Evolutionary conservation across 2,797 vertebrate genomes (phyloP).

Genomic region (Enteromius mattozi): DNA sequence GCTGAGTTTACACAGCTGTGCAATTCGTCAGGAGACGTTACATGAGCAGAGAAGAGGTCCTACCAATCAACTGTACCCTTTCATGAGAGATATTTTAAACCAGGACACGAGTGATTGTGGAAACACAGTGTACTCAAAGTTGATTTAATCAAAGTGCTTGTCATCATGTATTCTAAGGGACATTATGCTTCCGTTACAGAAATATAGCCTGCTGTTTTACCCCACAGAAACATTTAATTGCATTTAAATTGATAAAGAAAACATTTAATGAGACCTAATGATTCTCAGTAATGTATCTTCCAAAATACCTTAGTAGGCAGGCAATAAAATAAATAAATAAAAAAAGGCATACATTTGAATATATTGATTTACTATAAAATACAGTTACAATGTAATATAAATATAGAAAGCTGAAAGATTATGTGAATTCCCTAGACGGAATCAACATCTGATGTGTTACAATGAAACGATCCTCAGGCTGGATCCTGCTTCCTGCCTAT

Average conservation of each 20-base stretch:
- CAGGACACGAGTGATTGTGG: conserved; percentile 6
- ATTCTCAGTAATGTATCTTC: not conserved
- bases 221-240: not conserved
- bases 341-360: not conserved
- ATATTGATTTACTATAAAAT: not conserved
- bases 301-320: not conserved
- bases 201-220: not conserved
- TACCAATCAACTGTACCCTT: conserved; percentile 1
- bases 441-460: too few relatives aligned
- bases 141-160: conserved; percentile 16
- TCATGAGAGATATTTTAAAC: conserved; percentile 14
- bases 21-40: not conserved
- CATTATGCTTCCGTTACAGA: not conserved
- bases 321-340: not conserved
- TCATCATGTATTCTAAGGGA: conserved; percentile 21
- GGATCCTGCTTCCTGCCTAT: too few relatives aligned
- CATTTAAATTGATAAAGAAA: not conserved
- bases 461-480: too few relatives aligned
- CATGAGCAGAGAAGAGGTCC: conserved; percentile 5
- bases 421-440: too few relatives aligned
- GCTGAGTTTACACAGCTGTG: conserved; percentile 47
- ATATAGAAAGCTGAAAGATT: too few relatives aligned
- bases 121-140: conserved; percentile 17
- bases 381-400: not conserved
- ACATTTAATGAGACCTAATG: not conserved